Conservation (phyloP, 92 coral and sea anemone genomes). For the Epizoanthus scotinus region DNA sequence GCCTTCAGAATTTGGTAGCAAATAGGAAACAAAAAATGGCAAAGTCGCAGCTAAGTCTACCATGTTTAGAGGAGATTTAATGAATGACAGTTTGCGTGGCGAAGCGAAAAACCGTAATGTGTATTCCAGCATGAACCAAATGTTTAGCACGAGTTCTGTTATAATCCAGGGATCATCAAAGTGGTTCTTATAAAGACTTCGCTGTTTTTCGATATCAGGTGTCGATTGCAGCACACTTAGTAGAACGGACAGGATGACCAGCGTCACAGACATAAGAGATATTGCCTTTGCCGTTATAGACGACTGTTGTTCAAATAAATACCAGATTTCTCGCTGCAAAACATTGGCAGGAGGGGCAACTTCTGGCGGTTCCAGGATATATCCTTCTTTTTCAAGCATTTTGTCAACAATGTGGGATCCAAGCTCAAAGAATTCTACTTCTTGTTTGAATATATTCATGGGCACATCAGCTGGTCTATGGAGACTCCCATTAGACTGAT, state of each 20-base stretch:
- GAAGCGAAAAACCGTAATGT: conserved; percentile 42
- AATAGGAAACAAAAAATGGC: conserved; percentile 30
- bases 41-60: conserved; percentile 48
- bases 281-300: conserved; percentile 31
- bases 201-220: not conserved
- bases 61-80: conserved; percentile 49
- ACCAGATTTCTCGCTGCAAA: conserved; percentile 42
- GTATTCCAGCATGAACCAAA: conserved; percentile 52
- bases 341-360: conserved; percentile 18
- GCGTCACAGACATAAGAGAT: conserved; percentile 21
- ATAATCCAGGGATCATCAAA: conserved; percentile 39
- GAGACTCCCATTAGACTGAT: conserved; percentile 56
- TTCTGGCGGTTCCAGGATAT: conserved; percentile 25
- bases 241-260: conserved; percentile 41
- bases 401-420: conserved; percentile 46
- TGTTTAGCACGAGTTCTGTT: conserved; percentile 19
- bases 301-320: conserved; percentile 46
- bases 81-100: conserved; percentile 40
- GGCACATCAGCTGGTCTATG: conserved; percentile 50
- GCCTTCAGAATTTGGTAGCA: not conserved
- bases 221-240: conserved; percentile 31
- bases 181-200: not conserved
- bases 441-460: conserved; percentile 42
- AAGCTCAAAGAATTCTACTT: conserved; percentile 57
- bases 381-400: conserved; percentile 48